These are phyloP conservation scores for Trochalopteron elliotii DNA, from an alignment of 2,113 vertebrate species.

Conservation along the genomic window DNA sequence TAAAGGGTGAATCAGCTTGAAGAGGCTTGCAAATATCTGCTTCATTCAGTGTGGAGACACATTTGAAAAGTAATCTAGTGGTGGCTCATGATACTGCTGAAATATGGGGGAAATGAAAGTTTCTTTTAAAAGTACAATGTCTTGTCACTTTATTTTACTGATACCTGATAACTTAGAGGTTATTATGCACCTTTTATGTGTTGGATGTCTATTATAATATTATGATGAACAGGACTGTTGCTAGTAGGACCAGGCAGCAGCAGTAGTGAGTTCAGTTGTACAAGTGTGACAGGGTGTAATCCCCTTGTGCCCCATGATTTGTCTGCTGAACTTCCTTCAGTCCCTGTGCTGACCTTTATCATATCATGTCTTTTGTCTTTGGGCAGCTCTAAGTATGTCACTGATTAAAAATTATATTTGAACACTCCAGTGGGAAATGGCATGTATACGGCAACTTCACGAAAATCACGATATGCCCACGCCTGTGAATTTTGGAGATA, in stretches of 20 bases:
- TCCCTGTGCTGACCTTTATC: neutral
- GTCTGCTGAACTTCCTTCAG: neutral
- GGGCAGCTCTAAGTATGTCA: neutral
- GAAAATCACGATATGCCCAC: neutral
- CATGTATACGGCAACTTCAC: neutral
- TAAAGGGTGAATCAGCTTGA: neutral
- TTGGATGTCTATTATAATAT: neutral
- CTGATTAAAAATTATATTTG: neutral
- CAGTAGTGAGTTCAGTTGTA: neutral
- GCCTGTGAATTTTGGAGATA: neutral
- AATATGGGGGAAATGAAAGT: neutral
- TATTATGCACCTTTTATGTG: neutral
- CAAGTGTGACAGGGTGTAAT: neutral
- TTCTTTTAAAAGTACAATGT: neutral
- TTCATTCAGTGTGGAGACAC: neutral
- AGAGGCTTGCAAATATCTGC: neutral
- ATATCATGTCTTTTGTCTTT: neutral
- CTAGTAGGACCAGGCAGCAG: neutral
- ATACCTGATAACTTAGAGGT: neutral
- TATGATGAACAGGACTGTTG: neutral
- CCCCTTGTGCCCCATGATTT: fast-evolving
- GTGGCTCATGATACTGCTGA: neutral
- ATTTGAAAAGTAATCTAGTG: neutral
- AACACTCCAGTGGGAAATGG: neutral
- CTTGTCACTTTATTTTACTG: neutral